These are phyloP conservation scores for Nephotettix cincticeps DNA, from an alignment of 1,140 invertebrate genomes.

Conservation along the genomic window DNA sequence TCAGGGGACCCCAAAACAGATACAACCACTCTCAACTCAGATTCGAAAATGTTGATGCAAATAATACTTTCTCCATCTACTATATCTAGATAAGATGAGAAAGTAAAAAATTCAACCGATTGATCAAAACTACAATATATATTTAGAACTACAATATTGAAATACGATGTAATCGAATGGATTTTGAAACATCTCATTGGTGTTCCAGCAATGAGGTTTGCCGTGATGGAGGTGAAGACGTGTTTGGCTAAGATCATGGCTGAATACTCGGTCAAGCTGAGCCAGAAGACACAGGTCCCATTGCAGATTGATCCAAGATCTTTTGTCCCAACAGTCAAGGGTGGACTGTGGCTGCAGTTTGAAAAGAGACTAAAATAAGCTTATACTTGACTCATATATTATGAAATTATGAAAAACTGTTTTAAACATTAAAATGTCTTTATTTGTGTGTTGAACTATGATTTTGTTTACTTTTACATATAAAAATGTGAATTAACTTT, in stretches of 20 bases:
- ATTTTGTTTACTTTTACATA: no score
- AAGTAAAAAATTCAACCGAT: background rate
- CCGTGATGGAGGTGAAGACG: conserved; percentile 55
- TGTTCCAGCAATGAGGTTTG: conserved; percentile 48
- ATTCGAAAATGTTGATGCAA: background rate
- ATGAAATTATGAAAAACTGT: no score
- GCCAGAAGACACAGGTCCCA: background rate
- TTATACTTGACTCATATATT: no score
- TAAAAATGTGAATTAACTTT: no score
- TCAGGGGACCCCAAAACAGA: no score
- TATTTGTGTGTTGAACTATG: background rate
- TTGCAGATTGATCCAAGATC: background rate
- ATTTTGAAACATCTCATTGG: conserved; percentile 6
- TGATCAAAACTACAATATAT: background rate
- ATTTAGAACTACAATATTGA: background rate
- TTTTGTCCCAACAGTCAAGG: background rate
- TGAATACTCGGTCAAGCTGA: background rate
- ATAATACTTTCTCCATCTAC: background rate
- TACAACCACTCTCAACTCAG: no score
- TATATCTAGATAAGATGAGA: background rate
- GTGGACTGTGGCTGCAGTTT: background rate
- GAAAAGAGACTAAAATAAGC: background rate
- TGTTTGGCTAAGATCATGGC: conserved; percentile 8
- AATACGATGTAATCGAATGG: no score
- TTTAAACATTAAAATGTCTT: conserved; percentile 3